These are phyloP conservation scores for Ennomos quercinarius DNA, from an alignment of 2,888 invertebrate genomes.

Conservation along the genomic window DNA sequence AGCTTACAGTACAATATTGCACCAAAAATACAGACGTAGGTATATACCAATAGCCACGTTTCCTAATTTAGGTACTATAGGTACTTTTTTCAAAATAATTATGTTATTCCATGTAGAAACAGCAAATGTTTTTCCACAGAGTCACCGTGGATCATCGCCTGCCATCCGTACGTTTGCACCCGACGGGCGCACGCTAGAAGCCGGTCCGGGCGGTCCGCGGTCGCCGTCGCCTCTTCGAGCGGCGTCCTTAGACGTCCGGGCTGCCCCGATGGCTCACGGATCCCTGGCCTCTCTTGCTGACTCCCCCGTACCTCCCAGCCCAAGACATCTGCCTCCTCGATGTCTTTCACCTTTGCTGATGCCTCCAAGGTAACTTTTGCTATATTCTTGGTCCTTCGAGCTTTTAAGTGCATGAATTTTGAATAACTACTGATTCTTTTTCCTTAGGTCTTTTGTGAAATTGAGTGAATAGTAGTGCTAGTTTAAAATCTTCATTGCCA, in stretches of 20 bases:
- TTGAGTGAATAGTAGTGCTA: too few relatives aligned
- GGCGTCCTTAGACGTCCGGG: conserved; percentile 91
- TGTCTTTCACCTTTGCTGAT: conserved; percentile 92
- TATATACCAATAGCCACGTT: too few relatives aligned
- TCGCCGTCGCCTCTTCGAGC: conserved; percentile 93
- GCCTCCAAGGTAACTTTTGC: conserved; percentile 85
- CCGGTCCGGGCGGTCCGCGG: conserved; percentile 86
- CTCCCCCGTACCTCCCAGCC: conserved; percentile 76
- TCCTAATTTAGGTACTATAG: too few relatives aligned
- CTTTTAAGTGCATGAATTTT: too few relatives aligned
- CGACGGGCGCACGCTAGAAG: conserved; percentile 88
- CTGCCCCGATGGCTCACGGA: conserved; percentile 89
- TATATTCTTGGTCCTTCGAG: not conserved
- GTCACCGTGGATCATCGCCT: conserved; percentile 93
- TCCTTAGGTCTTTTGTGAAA: too few relatives aligned
- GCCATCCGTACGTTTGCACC: conserved; percentile 94
- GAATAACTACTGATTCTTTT: too few relatives aligned
- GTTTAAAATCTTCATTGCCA: too few relatives aligned
- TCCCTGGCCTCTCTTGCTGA: conserved; percentile 88
- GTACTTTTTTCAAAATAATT: too few relatives aligned
- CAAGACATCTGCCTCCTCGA: conserved; percentile 78
- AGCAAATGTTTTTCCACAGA: conserved; percentile 61
- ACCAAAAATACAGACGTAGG: too few relatives aligned
- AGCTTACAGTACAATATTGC: too few relatives aligned
- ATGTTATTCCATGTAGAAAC: too few relatives aligned